phyloP scores from a whole-genome alignment of 2,888 invertebrate genomes.

The Eurytoma adleriae region DNA sequence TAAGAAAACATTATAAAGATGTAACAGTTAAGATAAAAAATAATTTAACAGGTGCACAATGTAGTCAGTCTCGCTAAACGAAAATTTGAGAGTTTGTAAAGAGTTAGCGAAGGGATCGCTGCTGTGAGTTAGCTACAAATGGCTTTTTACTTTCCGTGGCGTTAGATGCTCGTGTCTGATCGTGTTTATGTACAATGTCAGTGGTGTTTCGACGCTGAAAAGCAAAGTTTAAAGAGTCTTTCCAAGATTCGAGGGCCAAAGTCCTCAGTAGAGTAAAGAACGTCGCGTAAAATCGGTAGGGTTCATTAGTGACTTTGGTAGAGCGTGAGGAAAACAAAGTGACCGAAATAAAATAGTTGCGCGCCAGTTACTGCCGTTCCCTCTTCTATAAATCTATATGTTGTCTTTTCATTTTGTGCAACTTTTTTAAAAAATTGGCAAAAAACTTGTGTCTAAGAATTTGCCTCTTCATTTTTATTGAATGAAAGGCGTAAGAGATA shows the following conservation, averaged over 20 bases:
- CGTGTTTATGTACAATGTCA: conserved; percentile 24
- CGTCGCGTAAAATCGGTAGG: background rate
- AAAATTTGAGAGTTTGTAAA: background rate
- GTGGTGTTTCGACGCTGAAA: background rate
- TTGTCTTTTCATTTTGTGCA: background rate
- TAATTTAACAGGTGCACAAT: conserved; percentile 1
- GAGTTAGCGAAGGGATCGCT: conserved; percentile 7
- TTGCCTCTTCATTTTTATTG: background rate
- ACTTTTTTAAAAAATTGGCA: background rate
- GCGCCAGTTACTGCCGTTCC: conserved; percentile 13
- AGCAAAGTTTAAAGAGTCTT: background rate
- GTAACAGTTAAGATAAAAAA: background rate
- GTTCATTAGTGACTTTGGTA: conserved; percentile 20
- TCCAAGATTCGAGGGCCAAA: conserved; percentile 1
- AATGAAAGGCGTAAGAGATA: too few relatives aligned
- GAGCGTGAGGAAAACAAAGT: conserved; percentile 8
- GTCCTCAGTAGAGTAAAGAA: background rate
- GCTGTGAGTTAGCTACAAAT: conserved; percentile 22
- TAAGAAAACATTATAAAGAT: background rate
- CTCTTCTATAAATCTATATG: background rate
- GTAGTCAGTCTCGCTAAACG: conserved; percentile 25
- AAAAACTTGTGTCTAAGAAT: too few relatives aligned
- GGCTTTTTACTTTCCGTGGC: background rate
- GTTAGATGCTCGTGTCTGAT: background rate
- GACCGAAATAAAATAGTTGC: conserved; percentile 5